phyloP scores from a whole-genome alignment of 2,888 invertebrate genomes.

The Chrysolina haemoptera region DNA sequence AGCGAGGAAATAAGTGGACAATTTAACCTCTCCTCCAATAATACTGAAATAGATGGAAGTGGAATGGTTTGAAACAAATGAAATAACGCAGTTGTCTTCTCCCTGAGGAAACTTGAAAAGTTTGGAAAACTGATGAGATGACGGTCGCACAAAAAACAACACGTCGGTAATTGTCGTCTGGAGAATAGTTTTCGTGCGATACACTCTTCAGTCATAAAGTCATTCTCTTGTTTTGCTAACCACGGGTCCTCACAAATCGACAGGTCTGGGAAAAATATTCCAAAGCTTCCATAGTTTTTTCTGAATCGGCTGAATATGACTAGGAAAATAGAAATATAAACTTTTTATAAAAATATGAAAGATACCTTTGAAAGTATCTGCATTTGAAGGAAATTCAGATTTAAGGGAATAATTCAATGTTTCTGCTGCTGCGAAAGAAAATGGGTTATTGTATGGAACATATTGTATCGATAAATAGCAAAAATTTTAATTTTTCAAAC shows the following conservation, averaged over 20 bases:
- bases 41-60: neutral
- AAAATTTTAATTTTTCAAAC: too few species aligned
- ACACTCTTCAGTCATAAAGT: neutral
- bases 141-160: neutral
- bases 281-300: neutral
- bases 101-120: neutral
- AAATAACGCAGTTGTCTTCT: neutral
- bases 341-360: too few species aligned
- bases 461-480: too few species aligned
- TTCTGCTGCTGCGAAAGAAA: too few species aligned
- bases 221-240: neutral
- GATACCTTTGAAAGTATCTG: too few species aligned
- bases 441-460: too few species aligned
- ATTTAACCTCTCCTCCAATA: neutral
- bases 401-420: too few species aligned
- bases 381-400: too few species aligned
- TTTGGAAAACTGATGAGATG: neutral
- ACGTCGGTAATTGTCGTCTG: neutral
- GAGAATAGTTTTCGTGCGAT: neutral
- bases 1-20: neutral
- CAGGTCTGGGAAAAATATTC: too few species aligned
- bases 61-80: slow-evolving; percentile 2
- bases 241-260: too few species aligned
- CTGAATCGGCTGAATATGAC: too few species aligned
- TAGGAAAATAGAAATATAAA: too few species aligned